Evolutionary conservation across 2,888 invertebrate genomes (phyloP), one percentile per base, ranked within the genome.

Genomic region (Perithous albicinctus): DNA sequence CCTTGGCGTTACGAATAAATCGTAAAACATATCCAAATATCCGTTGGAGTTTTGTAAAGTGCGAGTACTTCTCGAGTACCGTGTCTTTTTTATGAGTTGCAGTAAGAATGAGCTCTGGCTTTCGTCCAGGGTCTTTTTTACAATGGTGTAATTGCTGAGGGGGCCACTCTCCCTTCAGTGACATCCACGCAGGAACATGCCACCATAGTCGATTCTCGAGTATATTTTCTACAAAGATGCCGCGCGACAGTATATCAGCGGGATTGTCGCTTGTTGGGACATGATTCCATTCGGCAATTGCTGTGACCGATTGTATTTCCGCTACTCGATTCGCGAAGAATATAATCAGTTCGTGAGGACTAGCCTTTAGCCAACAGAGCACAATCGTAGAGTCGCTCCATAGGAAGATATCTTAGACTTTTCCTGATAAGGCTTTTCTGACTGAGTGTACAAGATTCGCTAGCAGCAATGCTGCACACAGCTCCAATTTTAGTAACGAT

Each of bases 261-360:
- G n/a, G n/a, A n/a, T n/a, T n/a, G n/a, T n/a, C 10, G 2, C 20
- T 46, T 35, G 67, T 43, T 15, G 67, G 41, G n/a, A 72, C 72
- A 35, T 72, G 67, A 48, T 67, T 67, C 48, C 67, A 67, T 32
- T 41, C 67, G 26, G 48, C 46, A 6, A 48, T 26, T 46, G 41
- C 43, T 4, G 67, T 67, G n/a, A 67, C 26, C 15, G 29, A 10
- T 56, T 56, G 29, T 23, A 56, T 56, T 35, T 35, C 32, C 6
- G 59, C 29, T 3, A 61, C 61, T 41, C 73, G 43, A 43, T 73
- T 73, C 5, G 73, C 61, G 3, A 43, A 23, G 46, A 73, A 73
- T 38, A 61, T 46, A 6, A 61, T 59, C 20, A 41, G 26, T 23
- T 59, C 59, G 59, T 35, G 29, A 32, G 35, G 32, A 15, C 15